These are phyloP conservation scores for Callaeas wilsoni DNA, from an alignment of 2,113 vertebrate genomes.

Conservation along the genomic window DNA sequence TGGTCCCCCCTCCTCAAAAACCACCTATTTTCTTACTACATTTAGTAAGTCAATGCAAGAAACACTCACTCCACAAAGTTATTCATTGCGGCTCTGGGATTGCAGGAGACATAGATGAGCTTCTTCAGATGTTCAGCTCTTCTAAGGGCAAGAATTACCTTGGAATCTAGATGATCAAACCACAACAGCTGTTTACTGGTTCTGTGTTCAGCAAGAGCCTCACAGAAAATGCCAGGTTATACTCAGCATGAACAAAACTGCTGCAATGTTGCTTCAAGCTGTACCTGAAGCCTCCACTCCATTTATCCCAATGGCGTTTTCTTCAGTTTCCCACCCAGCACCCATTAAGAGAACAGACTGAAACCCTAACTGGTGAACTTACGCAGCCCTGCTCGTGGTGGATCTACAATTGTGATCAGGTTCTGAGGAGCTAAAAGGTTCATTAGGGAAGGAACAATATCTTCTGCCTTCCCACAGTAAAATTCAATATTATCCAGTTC, in stretches of 20 bases:
- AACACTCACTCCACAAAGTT: conserved; percentile 95
- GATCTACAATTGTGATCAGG: conserved; percentile 86
- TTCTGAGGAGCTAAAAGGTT: conserved; percentile 76
- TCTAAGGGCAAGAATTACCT: conserved; percentile 90
- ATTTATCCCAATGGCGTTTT: not conserved
- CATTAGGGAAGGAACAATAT: conserved; percentile 86
- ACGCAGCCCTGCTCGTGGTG: conserved; percentile 93
- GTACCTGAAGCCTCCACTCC: not conserved
- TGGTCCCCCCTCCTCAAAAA: fast-evolving
- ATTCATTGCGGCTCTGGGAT: conserved; percentile 91
- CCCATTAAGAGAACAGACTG: not conserved
- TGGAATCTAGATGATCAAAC: conserved; percentile 80
- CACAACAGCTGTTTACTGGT: not conserved
- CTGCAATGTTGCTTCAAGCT: not conserved
- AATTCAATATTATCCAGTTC: conserved; percentile 89
- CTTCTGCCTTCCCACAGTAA: conserved; percentile 92
- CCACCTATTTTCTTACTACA: fast-evolving
- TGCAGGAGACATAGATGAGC: conserved; percentile 93
- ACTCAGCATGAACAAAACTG: not conserved
- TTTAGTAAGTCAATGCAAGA: not conserved
- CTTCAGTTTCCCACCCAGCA: not conserved
- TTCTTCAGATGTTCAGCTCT: conserved; percentile 87
- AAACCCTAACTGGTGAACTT: conserved; percentile 57
- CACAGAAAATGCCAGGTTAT: not conserved
- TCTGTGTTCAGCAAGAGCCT: not conserved